Evolutionary conservation across 1,140 invertebrate genomes (phyloP).

Genomic region (Calosoma granatense): DNA sequence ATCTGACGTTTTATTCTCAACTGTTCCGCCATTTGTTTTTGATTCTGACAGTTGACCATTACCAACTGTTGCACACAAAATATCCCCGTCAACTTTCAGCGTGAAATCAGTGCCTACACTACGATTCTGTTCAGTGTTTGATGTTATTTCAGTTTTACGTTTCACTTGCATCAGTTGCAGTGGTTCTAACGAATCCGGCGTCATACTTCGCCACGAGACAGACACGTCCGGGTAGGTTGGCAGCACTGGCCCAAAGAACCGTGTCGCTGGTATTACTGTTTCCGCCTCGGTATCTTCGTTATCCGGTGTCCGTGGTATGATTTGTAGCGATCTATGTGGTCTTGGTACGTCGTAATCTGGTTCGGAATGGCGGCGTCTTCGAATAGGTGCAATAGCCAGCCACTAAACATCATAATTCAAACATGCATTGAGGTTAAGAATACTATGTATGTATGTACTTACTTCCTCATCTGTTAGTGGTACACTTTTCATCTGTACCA

Average conservation of each 20-base stretch:
- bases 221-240: not conserved
- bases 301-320: conserved; percentile 13
- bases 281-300: conserved; percentile 16
- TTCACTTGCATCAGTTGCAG: not conserved
- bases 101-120: not conserved
- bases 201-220: conserved; percentile 19
- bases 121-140: not conserved
- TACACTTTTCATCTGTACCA: conserved; percentile 17
- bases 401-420: conserved; percentile 22
- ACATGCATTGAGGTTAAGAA: not conserved
- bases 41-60: not conserved
- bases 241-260: conserved; percentile 28
- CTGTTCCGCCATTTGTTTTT: not conserved
- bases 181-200: conserved; percentile 25
- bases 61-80: not conserved
- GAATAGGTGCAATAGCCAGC: conserved; percentile 22
- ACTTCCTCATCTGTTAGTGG: conserved; percentile 24
- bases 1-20: not conserved
- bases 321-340: conserved; percentile 28
- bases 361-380: conserved; percentile 29
- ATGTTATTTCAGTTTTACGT: not conserved
- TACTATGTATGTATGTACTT: no score
- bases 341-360: conserved; percentile 37
- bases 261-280: conserved; percentile 22
- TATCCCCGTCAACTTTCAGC: not conserved